Evolutionary conservation across 2,888 invertebrate species (phyloP), one percentile per base, ranked within the genome.

Genomic region (Callosobruchus maculatus): DNA sequence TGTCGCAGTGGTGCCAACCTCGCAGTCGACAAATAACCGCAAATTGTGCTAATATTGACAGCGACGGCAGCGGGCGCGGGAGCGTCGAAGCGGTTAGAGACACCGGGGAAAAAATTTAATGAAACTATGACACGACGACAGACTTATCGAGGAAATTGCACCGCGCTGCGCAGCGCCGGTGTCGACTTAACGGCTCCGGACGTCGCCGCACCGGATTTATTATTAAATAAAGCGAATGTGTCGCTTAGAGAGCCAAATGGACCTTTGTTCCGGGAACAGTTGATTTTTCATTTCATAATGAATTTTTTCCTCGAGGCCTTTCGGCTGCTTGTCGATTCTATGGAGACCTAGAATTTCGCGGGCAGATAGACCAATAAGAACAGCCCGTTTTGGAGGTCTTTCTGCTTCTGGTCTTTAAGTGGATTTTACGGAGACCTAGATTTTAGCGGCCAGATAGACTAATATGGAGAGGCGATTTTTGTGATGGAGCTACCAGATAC

Each of bases 1-100:
- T 71, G 73, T 77, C 76, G 73, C 77, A 79, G 75, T 75, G 74
- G 75, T 75, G 73, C 75, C 75, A 70, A 77, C 75, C 71, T 74
- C 68, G 73, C 18, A 49, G 49, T 49, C 49, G 49, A 49, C 49
- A 49, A 49, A 49, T 49, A 49, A 49, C 49, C 49, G 49, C 49
- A 49, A 49, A 49, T 49, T 49, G 49, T 49, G 49, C 49, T 49
- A 49, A 49, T 49, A 49, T 49, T 49, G 49, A 49, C 49, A 49
- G 49, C 49, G 49, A 18, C 49, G 13, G 49, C 13, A 49, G 26
- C 26, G 7, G 26, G 49, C 49, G 49, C 49, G 49, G 49, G 13
- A 49, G 49, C 49, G 49, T 13, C 49, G 49, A 49, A 49, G 49
- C 49, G 49, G 49, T 49, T 49, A 49, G 49, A 49, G 49, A 49